Percentiles rank a stretch among this genome's conserved stretches.
Evolutionary conservation across 2,888 invertebrate genomes (phyloP).

Genomic region (Laothoe populi): DNA sequence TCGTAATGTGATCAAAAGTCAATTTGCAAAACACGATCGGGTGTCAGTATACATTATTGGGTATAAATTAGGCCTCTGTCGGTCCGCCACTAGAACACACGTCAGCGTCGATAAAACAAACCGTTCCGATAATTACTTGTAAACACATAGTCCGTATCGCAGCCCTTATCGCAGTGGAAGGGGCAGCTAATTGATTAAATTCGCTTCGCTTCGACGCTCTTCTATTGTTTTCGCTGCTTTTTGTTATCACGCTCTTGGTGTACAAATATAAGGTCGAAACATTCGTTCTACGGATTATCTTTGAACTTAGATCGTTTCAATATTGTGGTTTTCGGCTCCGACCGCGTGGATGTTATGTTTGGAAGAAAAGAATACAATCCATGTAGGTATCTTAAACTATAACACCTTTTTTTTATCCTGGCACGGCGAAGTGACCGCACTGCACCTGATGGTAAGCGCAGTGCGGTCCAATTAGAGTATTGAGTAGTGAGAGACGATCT

Average conservation of each 20-base stretch:
- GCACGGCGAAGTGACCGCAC: too few relatives aligned
- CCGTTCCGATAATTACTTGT: constrained; percentile 67
- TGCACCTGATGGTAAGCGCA: too few relatives aligned
- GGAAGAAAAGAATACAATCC: too few relatives aligned
- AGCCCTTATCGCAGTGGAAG: constrained; percentile 39
- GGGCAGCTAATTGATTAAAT: constrained; percentile 27
- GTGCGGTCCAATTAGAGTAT: too few relatives aligned
- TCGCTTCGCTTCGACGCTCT: constrained; percentile 7
- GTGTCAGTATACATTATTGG: constrained; percentile 51
- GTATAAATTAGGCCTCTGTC: constrained; percentile 61
- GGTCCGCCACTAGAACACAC: constrained; percentile 47
- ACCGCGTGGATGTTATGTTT: too few relatives aligned
- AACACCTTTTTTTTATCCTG: too few relatives aligned
- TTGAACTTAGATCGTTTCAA: too few relatives aligned
- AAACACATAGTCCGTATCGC: constrained; percentile 51
- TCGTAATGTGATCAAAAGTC: constrained; percentile 31
- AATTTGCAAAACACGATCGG: constrained; percentile 47
- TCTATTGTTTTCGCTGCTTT: background rate
- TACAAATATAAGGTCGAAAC: background rate
- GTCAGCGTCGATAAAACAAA: constrained; percentile 61
- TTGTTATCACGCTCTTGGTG: background rate
- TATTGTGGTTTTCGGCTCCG: background rate
- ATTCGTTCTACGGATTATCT: background rate
- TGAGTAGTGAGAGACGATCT: too few relatives aligned
- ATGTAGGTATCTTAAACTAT: too few relatives aligned